These are phyloP conservation scores for Cavia porcellus DNA, from an alignment of 2,113 vertebrate species.

Conservation along the genomic window DNA sequence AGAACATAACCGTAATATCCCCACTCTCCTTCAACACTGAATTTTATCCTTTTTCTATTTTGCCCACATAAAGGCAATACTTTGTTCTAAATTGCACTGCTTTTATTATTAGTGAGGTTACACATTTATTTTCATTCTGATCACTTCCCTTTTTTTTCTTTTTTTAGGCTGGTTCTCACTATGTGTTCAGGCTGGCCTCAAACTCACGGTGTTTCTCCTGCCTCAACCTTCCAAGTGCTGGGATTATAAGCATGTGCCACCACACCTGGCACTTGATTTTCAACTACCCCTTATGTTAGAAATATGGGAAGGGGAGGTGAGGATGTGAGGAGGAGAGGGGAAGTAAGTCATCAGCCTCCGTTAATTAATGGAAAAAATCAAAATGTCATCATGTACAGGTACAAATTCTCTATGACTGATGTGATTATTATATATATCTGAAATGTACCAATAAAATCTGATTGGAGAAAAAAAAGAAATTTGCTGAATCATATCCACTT, in stretches of 20 bases:
- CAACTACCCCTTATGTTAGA: not conserved
- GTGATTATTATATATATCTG: not conserved
- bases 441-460: not conserved
- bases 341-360: not conserved
- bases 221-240: not conserved
- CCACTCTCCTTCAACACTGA: not conserved
- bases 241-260: not conserved
- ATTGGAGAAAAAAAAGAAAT: not conserved
- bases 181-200: not conserved
- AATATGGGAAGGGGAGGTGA: not conserved
- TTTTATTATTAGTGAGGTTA: not conserved
- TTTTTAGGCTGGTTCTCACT: not conserved
- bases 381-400: not conserved
- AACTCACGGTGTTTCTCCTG: not conserved
- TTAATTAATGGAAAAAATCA: not conserved
- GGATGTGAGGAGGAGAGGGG: not conserved
- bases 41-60: not conserved
- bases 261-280: not conserved
- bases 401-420: not conserved
- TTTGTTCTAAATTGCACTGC: not conserved
- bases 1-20: not conserved
- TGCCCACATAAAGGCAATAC: not conserved
- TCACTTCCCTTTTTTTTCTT: not conserved
- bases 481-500: not conserved
- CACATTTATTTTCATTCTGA: not conserved